Conservation (phyloP, 2,797 vertebrate species). For the Amblyopsis hoosieri region DNA sequence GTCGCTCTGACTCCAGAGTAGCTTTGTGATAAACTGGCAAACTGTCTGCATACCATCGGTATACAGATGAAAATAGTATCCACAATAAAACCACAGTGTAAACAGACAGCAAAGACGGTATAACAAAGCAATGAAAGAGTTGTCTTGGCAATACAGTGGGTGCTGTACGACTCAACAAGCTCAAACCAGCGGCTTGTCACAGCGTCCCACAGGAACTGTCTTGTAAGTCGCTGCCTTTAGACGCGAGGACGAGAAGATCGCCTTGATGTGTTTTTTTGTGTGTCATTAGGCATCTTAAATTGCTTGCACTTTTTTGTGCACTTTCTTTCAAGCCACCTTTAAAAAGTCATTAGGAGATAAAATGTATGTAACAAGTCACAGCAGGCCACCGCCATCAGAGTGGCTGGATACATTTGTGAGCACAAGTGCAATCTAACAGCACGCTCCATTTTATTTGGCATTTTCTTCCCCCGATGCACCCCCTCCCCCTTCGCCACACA, state of each 20-base stretch:
- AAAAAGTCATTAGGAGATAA: constrained; percentile 71
- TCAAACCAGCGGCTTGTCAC: too few relatives aligned
- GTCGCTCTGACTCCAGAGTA: too few relatives aligned
- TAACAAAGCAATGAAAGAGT: too few relatives aligned
- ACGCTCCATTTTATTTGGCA: constrained; percentile 76
- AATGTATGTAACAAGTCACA: constrained; percentile 69
- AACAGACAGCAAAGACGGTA: too few relatives aligned
- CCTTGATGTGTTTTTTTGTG: constrained; percentile 33
- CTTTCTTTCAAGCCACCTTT: constrained; percentile 53
- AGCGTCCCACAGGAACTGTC: not conserved
- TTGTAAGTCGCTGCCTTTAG: not conserved
- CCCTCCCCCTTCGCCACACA: constrained; percentile 50
- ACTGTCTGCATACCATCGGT: too few relatives aligned
- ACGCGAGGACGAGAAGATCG: constrained; percentile 17
- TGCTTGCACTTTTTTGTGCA: constrained; percentile 23
- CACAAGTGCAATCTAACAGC: constrained; percentile 69
- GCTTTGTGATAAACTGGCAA: too few relatives aligned
- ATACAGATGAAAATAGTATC: too few relatives aligned
- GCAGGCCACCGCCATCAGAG: constrained; percentile 64
- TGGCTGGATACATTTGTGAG: constrained; percentile 75
- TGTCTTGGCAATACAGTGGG: too few relatives aligned
- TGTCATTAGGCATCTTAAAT: constrained; percentile 23
- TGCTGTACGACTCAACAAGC: too few relatives aligned
- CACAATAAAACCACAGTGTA: too few relatives aligned
- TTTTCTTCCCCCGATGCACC: constrained; percentile 59